Evolutionary conservation across 2,113 vertebrate species (phyloP), one percentile per base, ranked within the genome.

Genomic region (Capreolus pygargus): DNA sequence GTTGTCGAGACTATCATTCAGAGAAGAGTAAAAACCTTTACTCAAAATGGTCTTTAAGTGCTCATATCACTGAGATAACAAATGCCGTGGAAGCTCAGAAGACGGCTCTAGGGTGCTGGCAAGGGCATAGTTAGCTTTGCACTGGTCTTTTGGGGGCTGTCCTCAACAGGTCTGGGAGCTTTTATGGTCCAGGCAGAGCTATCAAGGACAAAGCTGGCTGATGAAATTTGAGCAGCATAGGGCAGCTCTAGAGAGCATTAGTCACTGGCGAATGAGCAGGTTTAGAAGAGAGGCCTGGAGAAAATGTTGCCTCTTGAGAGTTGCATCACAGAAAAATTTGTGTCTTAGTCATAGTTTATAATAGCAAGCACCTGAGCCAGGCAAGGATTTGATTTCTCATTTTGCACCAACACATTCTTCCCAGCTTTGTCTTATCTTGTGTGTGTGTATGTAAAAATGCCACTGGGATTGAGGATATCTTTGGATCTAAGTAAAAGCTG

Each of bases 201-300:
- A 98, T 98, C 98, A 98, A 96, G 98, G 99, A 98, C 95, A 5
- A 98, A 98, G 98, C 98, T 74, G 94, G 98, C 98, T 90, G 90
- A 98, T 99, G 99, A 99, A 99, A 99, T 98, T 97, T 98, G 99
- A 99, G 98, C 96, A 94, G 97, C 86, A 52, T 94, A 84, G 96
- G 61, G 98, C 99, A 27, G 98, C 98, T 99, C 98, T 97, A 97
- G 98, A 98, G 98, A 97, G 98, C 98, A 97, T 99, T 99, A 99
- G 99, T 99, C 98, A 98, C 98, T 98, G 98, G 98, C 98, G 97
- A 99, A 97, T 50, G 3, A 98, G 97, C 97, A 30, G 82, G 96
- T 98, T 98, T 98, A 97, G 39, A 76, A 98, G 98, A 97, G 96
- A 98, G 98, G 98, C 98, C 98, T 97, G 98, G 97, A 97, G 98